Base-by-base conservation (phyloP, 2,113 vertebrate genomes). In the Corythoichthys intestinalis region DNA sequence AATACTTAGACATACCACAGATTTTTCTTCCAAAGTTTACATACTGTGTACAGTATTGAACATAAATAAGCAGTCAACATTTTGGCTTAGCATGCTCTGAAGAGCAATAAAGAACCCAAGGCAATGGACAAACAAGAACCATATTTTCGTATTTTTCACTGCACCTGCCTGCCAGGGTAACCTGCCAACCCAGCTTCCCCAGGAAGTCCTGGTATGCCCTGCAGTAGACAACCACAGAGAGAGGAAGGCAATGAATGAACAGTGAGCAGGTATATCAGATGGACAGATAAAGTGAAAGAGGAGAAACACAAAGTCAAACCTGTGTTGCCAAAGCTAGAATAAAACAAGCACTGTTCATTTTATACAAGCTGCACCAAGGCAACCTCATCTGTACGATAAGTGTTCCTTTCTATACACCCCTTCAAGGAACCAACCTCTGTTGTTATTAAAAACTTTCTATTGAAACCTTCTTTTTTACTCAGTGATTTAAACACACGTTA, bases 81-180 rank as follows among this genome's bases (percentile, higher is more conserved):
- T 10, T 20, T 44, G n/a, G 8, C 3, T 63, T 13, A 34, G 56
- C 34, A 37, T 34, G 13, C n/a, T 63, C 10, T 28, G 39, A 9
- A 4, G 39, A 58, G 34, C 20, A 58, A 35, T 10, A 44, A 20
- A 47, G n/a, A 80, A 70, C 62, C 54, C 56, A 57, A 73, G 20
- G 73, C 52, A 37, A 76, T 70, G 50, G 50, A 73, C 70, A 66
- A 78, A 76, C 77, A 62, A 78, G 75, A 72, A 82, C 75, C 77
- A 58, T 86, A 83, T 82, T 83, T 80, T 73, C 77, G 73, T 81
- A 84, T 88, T 79, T 84, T 86, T 95, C 94, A 98, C 97, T 98
- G 96, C 96, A 99, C 97, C 97, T 99, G 97, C 97, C 97, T 99
- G 95, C 97, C 97, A 96, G 96, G 96, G 92, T 95, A 99, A 94